Evolutionary conservation across 1,140 invertebrate genomes (phyloP).

Genomic region (Cherax quadricarinatus): DNA sequence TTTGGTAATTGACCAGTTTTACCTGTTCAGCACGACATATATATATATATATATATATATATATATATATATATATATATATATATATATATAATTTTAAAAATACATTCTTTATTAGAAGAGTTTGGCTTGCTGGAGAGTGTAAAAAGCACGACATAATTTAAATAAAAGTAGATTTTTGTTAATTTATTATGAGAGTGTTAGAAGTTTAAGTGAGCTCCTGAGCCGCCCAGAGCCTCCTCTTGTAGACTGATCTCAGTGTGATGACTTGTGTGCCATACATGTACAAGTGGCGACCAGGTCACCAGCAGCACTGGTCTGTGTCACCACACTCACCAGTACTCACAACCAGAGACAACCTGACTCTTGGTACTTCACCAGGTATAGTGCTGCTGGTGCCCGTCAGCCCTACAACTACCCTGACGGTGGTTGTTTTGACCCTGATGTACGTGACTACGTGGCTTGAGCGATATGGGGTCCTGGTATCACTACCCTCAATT

Average conservation of each 20-base stretch:
- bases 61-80: too few species aligned
- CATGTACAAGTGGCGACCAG: slow-evolving; percentile 54
- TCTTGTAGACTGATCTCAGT: slow-evolving; percentile 62
- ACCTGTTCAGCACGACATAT: too few species aligned
- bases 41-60: too few species aligned
- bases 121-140: too few species aligned
- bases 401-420: slow-evolving; percentile 29
- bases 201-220: not conserved
- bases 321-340: not conserved
- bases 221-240: not conserved
- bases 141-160: too few species aligned
- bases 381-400: not conserved
- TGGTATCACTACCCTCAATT: too few species aligned
- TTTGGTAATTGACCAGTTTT: too few species aligned
- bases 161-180: too few species aligned
- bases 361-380: not conserved
- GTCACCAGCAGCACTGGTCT: not conserved
- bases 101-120: too few species aligned
- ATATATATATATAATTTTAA: too few species aligned
- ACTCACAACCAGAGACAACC: not conserved
- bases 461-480: not conserved
- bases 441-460: slow-evolving; percentile 12
- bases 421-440: slow-evolving; percentile 17
- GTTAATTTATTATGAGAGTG: too few species aligned
- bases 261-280: slow-evolving; percentile 69